Conservation (phyloP, 2,888 invertebrate species). For the Azorinus chamasolen region DNA sequence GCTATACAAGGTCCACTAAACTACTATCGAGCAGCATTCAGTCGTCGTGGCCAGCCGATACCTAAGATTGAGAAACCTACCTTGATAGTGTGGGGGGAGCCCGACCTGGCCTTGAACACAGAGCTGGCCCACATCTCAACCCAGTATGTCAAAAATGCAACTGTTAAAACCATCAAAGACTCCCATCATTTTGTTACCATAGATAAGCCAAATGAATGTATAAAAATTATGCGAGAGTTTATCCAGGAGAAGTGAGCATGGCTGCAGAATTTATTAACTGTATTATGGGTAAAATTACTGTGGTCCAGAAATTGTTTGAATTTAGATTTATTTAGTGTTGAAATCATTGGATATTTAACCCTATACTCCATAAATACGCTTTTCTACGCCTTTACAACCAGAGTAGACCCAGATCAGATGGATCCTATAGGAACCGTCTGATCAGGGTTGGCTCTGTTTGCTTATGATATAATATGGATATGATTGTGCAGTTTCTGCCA, state of each 20-base stretch:
- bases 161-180: conserved; percentile 90
- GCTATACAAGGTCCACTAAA: conserved; percentile 92
- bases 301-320: too few species aligned
- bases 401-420: too few species aligned
- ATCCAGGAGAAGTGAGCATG: conserved; percentile 37
- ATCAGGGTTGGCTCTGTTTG: too few species aligned
- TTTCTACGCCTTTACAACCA: too few species aligned
- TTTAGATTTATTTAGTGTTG: too few species aligned
- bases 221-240: conserved; percentile 89
- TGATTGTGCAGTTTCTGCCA: too few species aligned
- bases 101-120: conserved; percentile 69
- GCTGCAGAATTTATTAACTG: too few species aligned
- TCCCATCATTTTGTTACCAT: conserved; percentile 93
- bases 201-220: conserved; percentile 90
- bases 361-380: too few species aligned
- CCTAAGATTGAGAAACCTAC: conserved; percentile 59
- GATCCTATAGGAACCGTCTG: too few species aligned
- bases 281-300: too few species aligned
- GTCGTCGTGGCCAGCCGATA: neutral
- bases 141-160: conserved; percentile 89
- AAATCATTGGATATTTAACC: too few species aligned
- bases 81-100: conserved; percentile 75
- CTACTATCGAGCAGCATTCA: conserved; percentile 89
- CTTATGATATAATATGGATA: too few species aligned
- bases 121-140: conserved; percentile 61